These are phyloP conservation scores for Cylindroiulus punctatus DNA, from an alignment of 2,888 invertebrate genomes.

Conservation along the genomic window DNA sequence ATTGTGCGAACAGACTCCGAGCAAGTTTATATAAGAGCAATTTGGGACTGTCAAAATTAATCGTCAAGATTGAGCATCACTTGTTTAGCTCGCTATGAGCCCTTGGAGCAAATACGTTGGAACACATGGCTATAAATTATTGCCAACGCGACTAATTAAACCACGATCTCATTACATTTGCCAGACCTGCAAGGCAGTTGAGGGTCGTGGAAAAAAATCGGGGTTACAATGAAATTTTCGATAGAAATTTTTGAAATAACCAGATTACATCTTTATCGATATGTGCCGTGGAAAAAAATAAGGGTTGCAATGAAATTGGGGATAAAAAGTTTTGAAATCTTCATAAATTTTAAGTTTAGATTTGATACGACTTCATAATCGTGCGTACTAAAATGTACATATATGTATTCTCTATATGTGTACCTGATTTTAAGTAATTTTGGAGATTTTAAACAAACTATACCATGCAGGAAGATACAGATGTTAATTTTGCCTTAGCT, in stretches of 20 bases:
- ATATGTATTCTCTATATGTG: too few relatives aligned
- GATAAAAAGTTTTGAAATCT: too few relatives aligned
- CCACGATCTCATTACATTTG: background rate
- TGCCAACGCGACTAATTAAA: constrained; percentile 1
- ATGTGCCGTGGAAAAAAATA: background rate
- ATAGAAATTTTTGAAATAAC: background rate
- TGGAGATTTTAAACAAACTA: background rate
- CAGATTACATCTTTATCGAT: background rate
- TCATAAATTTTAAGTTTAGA: too few relatives aligned
- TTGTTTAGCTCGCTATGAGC: background rate
- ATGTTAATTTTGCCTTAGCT: background rate
- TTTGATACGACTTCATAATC: too few relatives aligned
- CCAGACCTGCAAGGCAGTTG: background rate
- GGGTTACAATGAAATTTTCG: background rate
- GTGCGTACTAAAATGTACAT: too few relatives aligned
- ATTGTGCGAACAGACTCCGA: constrained; percentile 27
- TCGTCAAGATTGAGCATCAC: constrained; percentile 23
- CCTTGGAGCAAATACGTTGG: background rate
- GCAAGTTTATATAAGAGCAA: constrained; percentile 34
- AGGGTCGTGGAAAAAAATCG: background rate
- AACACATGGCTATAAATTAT: constrained; percentile 33
- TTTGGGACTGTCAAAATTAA: constrained; percentile 34
- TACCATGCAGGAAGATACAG: background rate
- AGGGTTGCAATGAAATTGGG: too few relatives aligned
- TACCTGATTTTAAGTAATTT: background rate